A percentile compares a stretch with the other conserved stretches of the same genome.
Evolutionary conservation across 2,797 vertebrate genomes (phyloP).

Genomic region (Muraenolepis orangiensis): DNA sequence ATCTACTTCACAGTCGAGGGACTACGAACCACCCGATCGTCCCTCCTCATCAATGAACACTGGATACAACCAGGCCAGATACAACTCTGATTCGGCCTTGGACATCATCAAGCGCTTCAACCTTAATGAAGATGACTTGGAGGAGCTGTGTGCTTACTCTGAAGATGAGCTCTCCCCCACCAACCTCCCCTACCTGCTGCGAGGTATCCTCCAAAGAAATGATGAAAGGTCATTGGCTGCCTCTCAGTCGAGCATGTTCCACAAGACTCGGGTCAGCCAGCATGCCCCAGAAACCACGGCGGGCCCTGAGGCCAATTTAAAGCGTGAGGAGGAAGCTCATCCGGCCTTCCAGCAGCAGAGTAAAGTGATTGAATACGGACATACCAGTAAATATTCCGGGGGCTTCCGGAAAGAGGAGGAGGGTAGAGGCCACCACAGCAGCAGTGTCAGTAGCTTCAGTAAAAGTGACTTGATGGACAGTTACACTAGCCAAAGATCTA

Average conservation of each 20-base stretch:
- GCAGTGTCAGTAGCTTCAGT: constrained; percentile 9
- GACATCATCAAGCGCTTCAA: constrained; percentile 91
- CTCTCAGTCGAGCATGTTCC: constrained; percentile 16
- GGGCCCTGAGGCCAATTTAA: constrained; percentile 1
- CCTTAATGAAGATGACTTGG: constrained; percentile 90
- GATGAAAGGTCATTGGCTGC: constrained; percentile 57
- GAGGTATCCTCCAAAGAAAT: constrained; percentile 87
- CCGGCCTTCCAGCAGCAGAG: constrained; percentile 67
- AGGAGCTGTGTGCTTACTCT: constrained; percentile 88
- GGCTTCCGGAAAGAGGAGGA: constrained; percentile 60
- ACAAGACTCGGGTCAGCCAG: constrained; percentile 9
- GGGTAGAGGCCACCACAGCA: constrained; percentile 21
- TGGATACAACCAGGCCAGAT: constrained; percentile 65
- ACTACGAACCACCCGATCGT: constrained; percentile 18
- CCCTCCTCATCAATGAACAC: constrained; percentile 3
- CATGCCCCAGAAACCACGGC: constrained; percentile 32
- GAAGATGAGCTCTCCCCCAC: constrained; percentile 90
- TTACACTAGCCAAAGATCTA: not conserved
- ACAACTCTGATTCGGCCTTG: constrained; percentile 85
- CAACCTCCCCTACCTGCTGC: constrained; percentile 89
- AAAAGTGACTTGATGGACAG: constrained; percentile 8
- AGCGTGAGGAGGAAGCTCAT: constrained; percentile 5
- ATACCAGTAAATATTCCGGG: constrained; percentile 80
- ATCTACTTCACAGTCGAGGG: constrained; percentile 7
- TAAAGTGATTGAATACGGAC: constrained; percentile 93